Base-by-base conservation (phyloP, 64 coral and sea anemone species). In the Pachyseris speciosa region DNA sequence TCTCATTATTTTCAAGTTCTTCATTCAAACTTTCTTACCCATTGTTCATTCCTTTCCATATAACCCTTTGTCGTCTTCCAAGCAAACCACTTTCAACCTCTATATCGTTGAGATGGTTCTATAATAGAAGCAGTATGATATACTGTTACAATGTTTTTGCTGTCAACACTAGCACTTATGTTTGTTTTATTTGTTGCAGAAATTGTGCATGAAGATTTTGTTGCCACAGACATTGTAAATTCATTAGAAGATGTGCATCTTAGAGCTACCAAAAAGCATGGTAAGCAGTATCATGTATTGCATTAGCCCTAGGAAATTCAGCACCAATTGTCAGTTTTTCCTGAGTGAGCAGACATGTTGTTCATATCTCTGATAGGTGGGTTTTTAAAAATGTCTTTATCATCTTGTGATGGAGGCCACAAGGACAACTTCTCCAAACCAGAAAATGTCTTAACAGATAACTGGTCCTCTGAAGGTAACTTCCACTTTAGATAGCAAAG, bases 381-480 rank as follows among this genome's bases (percentile, higher is more conserved):
- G 2, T 83, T 90, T 60, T 49, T 99, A 33, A 95, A 95, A 50
- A 92, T 99, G 85, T 90, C 89, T 5, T 76, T 99, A 24, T 75
- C 78, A 0, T 86, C 90, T 25, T 95, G 97, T 83, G 97, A 99
- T 91, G 97, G 97, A 71, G 97, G 97, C 0, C 74, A 80, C 69
- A 95, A 95, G 72, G 94, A 99, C 20, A 95, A 90, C 61, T 80
- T 79, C 24, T 95, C 97, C 4, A 89, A 95, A 75, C 88, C 97
- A 81, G 90, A 95, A 32, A 99, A 99, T 81, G 97, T 99, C 48
- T 75, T 99, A 8, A 86, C 93, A 13, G 97, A 99, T 48, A 99
- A 99, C 69, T 99, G 97, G 97, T 90, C 94, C 25, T 87, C 85
- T 64, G 95, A 93, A 90, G 91, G 95, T 97, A 47, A 1, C 17